Base-by-base conservation (phyloP, 2,113 vertebrate species). In the Sprattus sprattus region DNA sequence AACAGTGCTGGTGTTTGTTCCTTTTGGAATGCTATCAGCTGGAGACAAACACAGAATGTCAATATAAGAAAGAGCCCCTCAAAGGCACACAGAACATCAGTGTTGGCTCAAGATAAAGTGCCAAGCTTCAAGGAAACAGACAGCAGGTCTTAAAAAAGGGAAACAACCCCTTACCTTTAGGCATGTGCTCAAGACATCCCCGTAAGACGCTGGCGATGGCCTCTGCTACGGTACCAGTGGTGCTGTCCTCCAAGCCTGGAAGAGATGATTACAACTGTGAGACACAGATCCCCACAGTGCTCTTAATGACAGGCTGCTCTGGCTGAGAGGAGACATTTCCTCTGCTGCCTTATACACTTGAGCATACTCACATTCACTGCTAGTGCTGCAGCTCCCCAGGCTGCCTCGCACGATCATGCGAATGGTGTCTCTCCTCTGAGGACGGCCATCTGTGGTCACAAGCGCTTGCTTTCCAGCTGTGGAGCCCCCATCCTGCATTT, bases 301-400 rank as follows among this genome's bases (percentile, higher is more conserved):
- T 60, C 83, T 85, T 87, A 84, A 87, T 85, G 57, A 88, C 71
- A 44, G 71, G 28, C 32, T 67, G 64, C 9, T 49, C 80, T 86
- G 86, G 28, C 28, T 46, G 45, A 75, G 82, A 81, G n/a, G 16
- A 44, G 54, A 75, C 85, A 85, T 81, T 83, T 82, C 81, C 86
- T 67, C 18, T 25, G n/a, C 28, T 32, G 2, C 3, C 11, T 3
- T 16, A 83, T 80, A 20, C 18, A 87, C 32, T 78, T 39, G 15
- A 7, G 47, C 80, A 25, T 82, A 95, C 97, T 96, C 92, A 99
- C 98, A 99, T 93, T 99, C 98, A 88, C 97, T 99, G 89, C 97
- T 99, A 89, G 97, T 99, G 93, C 97, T 99, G 93, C 97, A 99
- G 94, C 98, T 99, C 91, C 98, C 98, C 84, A 99, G 93, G 82